Conservation (phyloP, 1,140 invertebrate genomes). For the Tetranychus cinnabarinus region DNA sequence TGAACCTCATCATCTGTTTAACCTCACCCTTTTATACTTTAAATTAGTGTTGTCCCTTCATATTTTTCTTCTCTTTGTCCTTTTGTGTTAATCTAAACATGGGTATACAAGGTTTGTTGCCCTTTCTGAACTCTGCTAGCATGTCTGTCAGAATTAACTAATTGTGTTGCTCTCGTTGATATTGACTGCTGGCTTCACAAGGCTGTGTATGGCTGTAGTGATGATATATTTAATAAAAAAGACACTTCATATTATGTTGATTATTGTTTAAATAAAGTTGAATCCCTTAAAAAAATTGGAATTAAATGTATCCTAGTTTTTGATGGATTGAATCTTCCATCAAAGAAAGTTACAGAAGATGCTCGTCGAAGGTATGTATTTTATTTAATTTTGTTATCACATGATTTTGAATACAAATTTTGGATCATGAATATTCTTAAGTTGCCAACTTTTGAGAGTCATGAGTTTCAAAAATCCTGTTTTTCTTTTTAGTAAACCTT, state of each 20-base stretch:
- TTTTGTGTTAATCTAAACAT: conserved; percentile 27
- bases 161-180: conserved; percentile 71
- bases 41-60: too few species aligned
- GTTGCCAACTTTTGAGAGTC: too few species aligned
- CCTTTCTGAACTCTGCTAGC: conserved; percentile 69
- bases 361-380: conserved; percentile 50
- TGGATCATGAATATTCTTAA: too few species aligned
- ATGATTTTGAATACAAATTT: too few species aligned
- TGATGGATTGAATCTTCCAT: conserved; percentile 78
- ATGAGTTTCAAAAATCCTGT: background rate
- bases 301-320: conserved; percentile 89
- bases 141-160: conserved; percentile 38
- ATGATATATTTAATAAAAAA: conserved; percentile 63
- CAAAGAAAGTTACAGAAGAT: conserved; percentile 64
- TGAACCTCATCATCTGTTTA: too few species aligned
- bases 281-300: conserved; percentile 19
- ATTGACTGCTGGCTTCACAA: conserved; percentile 91
- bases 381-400: too few species aligned
- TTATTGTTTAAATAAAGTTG: conserved; percentile 40
- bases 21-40: too few species aligned
- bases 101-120: conserved; percentile 79
- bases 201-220: conserved; percentile 78
- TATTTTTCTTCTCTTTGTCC: too few species aligned
- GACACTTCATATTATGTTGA: conserved; percentile 57
- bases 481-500: background rate